A percentile compares a stretch with the other conserved stretches of the same genome.
Conservation (phyloP, 2,888 invertebrate species). For the Isotomurus palustris region DNA sequence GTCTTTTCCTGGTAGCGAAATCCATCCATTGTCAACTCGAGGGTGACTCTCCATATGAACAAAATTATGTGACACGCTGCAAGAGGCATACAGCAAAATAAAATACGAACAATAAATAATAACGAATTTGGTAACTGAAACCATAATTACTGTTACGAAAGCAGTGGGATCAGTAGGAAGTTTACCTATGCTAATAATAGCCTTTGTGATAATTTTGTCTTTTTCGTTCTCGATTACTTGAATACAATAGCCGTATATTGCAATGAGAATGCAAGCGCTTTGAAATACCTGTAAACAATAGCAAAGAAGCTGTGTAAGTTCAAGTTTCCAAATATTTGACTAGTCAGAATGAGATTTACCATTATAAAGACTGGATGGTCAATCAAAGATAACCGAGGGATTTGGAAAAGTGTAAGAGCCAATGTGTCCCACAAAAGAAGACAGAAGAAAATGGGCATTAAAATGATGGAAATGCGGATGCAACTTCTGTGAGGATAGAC, state of each 20-base stretch:
- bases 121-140: neutral
- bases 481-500: constrained; percentile 16
- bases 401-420: constrained; percentile 25
- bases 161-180: too few relatives aligned
- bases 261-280: neutral
- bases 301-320: neutral
- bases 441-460: constrained; percentile 25
- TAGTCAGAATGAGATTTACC: constrained; percentile 4
- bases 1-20: constrained; percentile 20
- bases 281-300: constrained; percentile 1
- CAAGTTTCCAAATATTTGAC: constrained; percentile 1
- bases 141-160: neutral
- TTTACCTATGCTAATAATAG: too few relatives aligned
- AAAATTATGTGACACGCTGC: constrained; percentile 12
- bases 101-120: neutral
- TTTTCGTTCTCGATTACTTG: neutral
- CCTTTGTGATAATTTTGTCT: neutral
- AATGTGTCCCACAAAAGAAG: constrained; percentile 34
- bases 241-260: constrained; percentile 7
- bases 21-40: constrained; percentile 30
- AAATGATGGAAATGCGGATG: constrained; percentile 12
- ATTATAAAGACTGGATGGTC: constrained; percentile 35
- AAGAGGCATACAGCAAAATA: neutral
- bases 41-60: constrained; percentile 15
- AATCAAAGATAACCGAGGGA: constrained; percentile 29